A percentile compares a stretch with the other conserved stretches of the same genome.
phyloP scores from a whole-genome alignment of 2,888 invertebrate species.

The Arrhopalites spinosus region DNA sequence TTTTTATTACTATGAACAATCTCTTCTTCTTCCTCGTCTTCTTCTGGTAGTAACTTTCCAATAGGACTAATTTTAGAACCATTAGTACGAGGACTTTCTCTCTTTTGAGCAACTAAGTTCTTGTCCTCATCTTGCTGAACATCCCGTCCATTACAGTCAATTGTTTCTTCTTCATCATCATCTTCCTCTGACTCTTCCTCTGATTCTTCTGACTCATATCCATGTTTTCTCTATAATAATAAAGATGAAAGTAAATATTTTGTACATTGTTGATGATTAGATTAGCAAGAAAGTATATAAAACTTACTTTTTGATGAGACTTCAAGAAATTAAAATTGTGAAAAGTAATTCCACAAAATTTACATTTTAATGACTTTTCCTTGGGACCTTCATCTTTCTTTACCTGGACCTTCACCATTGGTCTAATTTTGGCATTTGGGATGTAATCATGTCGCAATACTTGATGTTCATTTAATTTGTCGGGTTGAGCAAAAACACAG shows the following conservation, averaged over 20 bases:
- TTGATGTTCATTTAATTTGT: constrained; percentile 24
- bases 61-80: not conserved
- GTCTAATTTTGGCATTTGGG: not conserved
- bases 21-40: not conserved
- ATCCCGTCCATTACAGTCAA: not conserved
- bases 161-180: not conserved
- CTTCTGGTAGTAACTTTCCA: not conserved
- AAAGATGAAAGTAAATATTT: not conserved
- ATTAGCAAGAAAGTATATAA: not conserved
- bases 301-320: constrained; percentile 30
- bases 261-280: not conserved
- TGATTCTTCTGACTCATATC: not conserved
- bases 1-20: not conserved
- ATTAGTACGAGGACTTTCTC: not conserved
- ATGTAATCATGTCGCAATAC: constrained; percentile 22
- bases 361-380: constrained; percentile 6
- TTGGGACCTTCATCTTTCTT: not conserved
- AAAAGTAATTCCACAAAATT: constrained; percentile 24
- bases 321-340: constrained; percentile 16
- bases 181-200: not conserved
- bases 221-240: not conserved
- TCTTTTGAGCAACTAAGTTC: not conserved
- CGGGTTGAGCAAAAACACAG: constrained; percentile 17
- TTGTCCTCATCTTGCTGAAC: not conserved
- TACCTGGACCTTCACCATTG: not conserved